Conservation (phyloP, 2,888 invertebrate species). For the Drosophila tanythrix region DNA sequence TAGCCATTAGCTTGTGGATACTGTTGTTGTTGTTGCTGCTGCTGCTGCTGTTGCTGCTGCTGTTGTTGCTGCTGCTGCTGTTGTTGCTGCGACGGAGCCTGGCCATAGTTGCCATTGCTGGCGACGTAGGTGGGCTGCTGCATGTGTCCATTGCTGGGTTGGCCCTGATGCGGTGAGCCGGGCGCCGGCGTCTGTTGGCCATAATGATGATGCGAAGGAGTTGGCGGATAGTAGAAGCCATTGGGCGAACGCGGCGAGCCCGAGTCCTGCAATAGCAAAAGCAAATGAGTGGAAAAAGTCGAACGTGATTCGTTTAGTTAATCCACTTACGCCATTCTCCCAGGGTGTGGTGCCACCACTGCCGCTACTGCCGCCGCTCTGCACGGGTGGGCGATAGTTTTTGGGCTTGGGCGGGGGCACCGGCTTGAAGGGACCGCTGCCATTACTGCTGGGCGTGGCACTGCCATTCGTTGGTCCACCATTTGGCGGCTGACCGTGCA, state of each 20-base stretch:
- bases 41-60: conserved; percentile 77
- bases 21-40: conserved; percentile 80
- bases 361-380: conserved; percentile 80
- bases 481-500: conserved; percentile 81
- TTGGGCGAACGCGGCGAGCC: conserved; percentile 85
- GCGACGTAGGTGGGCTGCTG: conserved; percentile 75
- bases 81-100: conserved; percentile 58
- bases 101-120: conserved; percentile 72
- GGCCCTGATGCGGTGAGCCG: conserved; percentile 79
- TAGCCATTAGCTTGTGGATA: conserved; percentile 81
- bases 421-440: conserved; percentile 90
- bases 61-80: conserved; percentile 41
- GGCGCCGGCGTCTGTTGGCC: conserved; percentile 81
- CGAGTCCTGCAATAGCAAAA: conserved; percentile 74
- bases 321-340: conserved; percentile 86
- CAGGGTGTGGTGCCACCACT: conserved; percentile 81
- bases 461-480: conserved; percentile 68
- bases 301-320: neutral
- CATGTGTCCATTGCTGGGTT: conserved; percentile 74
- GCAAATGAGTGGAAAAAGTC: neutral
- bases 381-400: conserved; percentile 92
- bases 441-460: conserved; percentile 79
- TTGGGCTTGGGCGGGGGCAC: conserved; percentile 97
- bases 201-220: conserved; percentile 84
- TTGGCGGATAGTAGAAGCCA: conserved; percentile 85